Percentiles rank a stretch among this genome's conserved stretches.
These are phyloP conservation scores for Myotis myotis DNA, from an alignment of 2,797 vertebrate genomes.

Conservation along the genomic window DNA sequence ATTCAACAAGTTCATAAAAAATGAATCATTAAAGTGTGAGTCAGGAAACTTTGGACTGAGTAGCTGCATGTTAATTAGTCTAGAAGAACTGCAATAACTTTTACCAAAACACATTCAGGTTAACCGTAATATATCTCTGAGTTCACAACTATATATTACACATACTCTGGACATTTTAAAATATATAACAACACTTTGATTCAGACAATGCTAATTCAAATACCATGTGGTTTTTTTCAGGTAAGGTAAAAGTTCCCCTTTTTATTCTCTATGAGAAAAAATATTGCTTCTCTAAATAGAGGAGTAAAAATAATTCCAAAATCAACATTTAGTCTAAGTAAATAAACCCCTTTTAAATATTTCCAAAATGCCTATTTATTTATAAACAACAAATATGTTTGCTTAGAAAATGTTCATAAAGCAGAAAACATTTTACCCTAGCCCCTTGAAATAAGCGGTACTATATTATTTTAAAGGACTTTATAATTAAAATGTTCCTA, in stretches of 20 bases:
- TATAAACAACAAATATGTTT: conserved; percentile 9
- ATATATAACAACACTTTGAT: not conserved
- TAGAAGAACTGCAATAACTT: not conserved
- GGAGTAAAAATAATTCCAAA: conserved; percentile 38
- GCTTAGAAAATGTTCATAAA: conserved; percentile 13
- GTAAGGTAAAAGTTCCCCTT: not conserved
- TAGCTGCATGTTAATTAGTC: not conserved
- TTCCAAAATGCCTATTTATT: conserved; percentile 17
- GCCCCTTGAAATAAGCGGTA: not conserved
- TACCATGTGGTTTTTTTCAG: not conserved
- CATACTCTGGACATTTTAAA: not conserved
- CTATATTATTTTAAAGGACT: not conserved
- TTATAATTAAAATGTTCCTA: conserved; percentile 34
- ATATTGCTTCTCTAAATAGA: not conserved
- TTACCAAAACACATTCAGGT: not conserved
- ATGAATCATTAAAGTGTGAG: not conserved
- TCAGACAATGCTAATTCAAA: conserved; percentile 30
- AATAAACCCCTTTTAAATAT: conserved; percentile 14
- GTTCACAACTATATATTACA: not conserved
- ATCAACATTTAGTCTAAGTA: not conserved
- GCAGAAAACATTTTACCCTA: not conserved
- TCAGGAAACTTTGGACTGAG: not conserved
- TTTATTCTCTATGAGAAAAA: not conserved
- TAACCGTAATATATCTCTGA: not conserved
- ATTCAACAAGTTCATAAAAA: not conserved